These are phyloP conservation scores for Drosophila testacea DNA, from an alignment of 2,888 invertebrate species.

Conservation along the genomic window DNA sequence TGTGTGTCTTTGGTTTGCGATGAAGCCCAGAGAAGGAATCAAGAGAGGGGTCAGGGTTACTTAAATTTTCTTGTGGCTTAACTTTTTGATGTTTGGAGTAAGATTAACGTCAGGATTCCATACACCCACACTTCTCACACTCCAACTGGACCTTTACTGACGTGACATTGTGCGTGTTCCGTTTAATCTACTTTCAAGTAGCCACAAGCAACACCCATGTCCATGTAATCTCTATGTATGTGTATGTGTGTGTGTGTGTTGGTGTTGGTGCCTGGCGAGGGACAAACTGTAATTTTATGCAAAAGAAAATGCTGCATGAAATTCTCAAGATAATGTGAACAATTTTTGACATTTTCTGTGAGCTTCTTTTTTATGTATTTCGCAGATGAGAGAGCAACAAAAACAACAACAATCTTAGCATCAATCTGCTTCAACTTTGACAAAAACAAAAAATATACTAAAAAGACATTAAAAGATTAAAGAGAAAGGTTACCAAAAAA, in stretches of 20 bases:
- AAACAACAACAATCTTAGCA: constrained; percentile 8
- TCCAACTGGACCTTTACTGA: constrained; percentile 47
- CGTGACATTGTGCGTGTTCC: constrained; percentile 64
- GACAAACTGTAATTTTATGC: constrained; percentile 77
- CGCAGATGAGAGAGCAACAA: constrained; percentile 37
- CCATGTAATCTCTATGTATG: constrained; percentile 56
- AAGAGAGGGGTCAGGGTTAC: constrained; percentile 20
- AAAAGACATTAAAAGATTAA: constrained; percentile 6
- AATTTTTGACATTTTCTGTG: constrained; percentile 54
- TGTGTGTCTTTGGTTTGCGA: constrained; percentile 22
- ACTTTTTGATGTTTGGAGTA: constrained; percentile 68
- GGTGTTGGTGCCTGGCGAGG: constrained; percentile 46
- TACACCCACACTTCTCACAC: neutral
- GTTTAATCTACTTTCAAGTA: constrained; percentile 74
- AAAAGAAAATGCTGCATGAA: constrained; percentile 66
- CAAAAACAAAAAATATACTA: constrained; percentile 19
- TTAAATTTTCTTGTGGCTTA: constrained; percentile 72
- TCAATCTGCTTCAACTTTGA: constrained; percentile 23
- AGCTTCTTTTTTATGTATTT: constrained; percentile 40
- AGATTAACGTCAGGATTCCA: constrained; percentile 61
- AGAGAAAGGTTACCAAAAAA: neutral
- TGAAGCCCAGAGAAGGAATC: neutral
- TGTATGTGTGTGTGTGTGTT: constrained; percentile 21
- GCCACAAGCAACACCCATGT: constrained; percentile 78
- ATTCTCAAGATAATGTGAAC: constrained; percentile 62